A percentile compares a stretch with the other conserved stretches of the same genome.
Evolutionary conservation across 1,140 invertebrate genomes (phyloP).

Genomic region (Drosophila nasuta): DNA sequence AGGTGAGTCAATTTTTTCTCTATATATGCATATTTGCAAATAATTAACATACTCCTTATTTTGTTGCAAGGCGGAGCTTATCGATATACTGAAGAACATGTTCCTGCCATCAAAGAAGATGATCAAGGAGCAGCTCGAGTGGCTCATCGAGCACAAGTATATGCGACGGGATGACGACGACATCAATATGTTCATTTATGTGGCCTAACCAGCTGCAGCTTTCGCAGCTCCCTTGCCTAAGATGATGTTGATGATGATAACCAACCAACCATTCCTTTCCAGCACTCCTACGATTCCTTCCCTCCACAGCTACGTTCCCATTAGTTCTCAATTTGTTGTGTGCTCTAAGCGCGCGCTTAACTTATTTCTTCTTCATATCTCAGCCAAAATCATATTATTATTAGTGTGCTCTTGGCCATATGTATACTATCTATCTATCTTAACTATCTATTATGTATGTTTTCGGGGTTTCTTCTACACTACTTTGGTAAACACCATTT

Average conservation of each 20-base stretch:
- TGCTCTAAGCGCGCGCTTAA: slow-evolving; percentile 34
- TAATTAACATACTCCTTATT: not conserved
- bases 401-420: slow-evolving; percentile 3
- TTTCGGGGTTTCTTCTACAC: not conserved
- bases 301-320: slow-evolving; percentile 4
- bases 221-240: slow-evolving; percentile 41
- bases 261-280: slow-evolving; percentile 36
- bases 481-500: slow-evolving; percentile 4
- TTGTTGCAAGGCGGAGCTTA: slow-evolving; percentile 91
- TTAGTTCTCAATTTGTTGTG: slow-evolving; percentile 27
- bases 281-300: not conserved
- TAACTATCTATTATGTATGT: slow-evolving; percentile 5
- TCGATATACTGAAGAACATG: slow-evolving; percentile 99
- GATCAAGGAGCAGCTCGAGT: slow-evolving; percentile 99
- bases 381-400: slow-evolving; percentile 9
- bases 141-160: slow-evolving; percentile 99
- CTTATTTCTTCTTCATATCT: slow-evolving; percentile 14
- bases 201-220: slow-evolving; percentile 91
- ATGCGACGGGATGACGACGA: slow-evolving; percentile 98
- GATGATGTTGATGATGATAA: slow-evolving; percentile 4
- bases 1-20: slow-evolving; percentile 85
- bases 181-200: slow-evolving; percentile 99
- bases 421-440: slow-evolving; percentile 7
- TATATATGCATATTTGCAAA: not conserved
- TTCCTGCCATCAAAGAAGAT: slow-evolving; percentile 99